Evolutionary conservation across 1,140 invertebrate genomes (phyloP).

Genomic region (Eumaeus atala): DNA sequence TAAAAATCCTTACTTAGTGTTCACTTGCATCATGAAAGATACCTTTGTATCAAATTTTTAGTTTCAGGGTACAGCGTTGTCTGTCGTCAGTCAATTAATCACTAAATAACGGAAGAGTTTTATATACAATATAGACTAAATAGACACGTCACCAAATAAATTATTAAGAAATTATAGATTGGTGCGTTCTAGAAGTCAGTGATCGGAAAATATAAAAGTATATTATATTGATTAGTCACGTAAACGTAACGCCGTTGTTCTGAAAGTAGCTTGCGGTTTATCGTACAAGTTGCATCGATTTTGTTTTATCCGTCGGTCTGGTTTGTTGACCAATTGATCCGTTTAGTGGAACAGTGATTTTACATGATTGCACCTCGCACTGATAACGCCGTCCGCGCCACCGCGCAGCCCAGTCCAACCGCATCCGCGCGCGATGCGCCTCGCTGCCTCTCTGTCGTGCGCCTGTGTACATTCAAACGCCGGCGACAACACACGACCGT

Average conservation of each 20-base stretch:
- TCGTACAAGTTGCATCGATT: conserved; percentile 11
- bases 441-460: conserved; percentile 13
- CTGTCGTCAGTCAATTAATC: too few species aligned
- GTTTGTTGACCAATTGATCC: conserved; percentile 19
- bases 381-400: conserved; percentile 51
- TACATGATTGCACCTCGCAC: conserved; percentile 49
- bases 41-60: too few species aligned
- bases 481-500: conserved; percentile 26
- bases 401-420: conserved; percentile 26
- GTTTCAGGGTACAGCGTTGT: too few species aligned
- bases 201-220: neutral
- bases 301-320: conserved; percentile 13
- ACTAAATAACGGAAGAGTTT: too few species aligned
- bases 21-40: too few species aligned
- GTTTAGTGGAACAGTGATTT: conserved; percentile 38
- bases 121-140: too few species aligned
- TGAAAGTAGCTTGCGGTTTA: conserved; percentile 11
- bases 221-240: conserved; percentile 8
- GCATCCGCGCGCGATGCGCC: conserved; percentile 30
- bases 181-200: neutral
- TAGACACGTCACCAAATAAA: too few species aligned
- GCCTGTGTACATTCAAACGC: conserved; percentile 19
- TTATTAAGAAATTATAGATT: too few species aligned
- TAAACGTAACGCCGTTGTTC: conserved; percentile 1
- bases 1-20: too few species aligned